Evolutionary conservation across 1,140 invertebrate genomes (phyloP).

Genomic region (Aleiodes sp.): DNA sequence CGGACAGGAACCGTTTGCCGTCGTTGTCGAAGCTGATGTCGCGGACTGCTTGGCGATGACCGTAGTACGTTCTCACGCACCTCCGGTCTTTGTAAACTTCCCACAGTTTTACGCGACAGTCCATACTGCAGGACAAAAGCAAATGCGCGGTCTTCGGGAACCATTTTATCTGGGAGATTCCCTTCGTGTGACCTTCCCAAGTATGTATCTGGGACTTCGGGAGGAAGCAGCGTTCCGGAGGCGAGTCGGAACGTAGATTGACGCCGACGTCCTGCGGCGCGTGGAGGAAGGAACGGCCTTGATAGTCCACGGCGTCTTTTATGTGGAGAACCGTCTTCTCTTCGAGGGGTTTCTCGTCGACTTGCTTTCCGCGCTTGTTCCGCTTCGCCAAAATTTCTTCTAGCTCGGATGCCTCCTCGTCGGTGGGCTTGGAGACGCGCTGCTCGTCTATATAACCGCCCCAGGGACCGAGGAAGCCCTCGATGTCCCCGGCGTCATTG

Average conservation of each 20-base stretch:
- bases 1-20: constrained; percentile 93
- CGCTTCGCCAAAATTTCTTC: constrained; percentile 95
- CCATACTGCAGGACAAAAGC: constrained; percentile 95
- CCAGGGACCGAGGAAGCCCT: constrained; percentile 97
- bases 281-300: constrained; percentile 94
- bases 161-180: constrained; percentile 95
- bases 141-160: constrained; percentile 96
- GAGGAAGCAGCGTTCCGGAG: constrained; percentile 95
- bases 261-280: constrained; percentile 95
- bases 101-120: constrained; percentile 97
- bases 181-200: constrained; percentile 97
- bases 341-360: constrained; percentile 92
- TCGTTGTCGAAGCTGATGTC: constrained; percentile 97
- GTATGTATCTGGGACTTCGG: constrained; percentile 97
- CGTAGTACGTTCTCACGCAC: constrained; percentile 95
- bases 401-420: constrained; percentile 91
- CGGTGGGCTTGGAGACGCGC: constrained; percentile 85
- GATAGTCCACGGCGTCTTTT: constrained; percentile 95
- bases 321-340: constrained; percentile 96
- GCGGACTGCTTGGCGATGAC: constrained; percentile 95
- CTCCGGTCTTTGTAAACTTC: constrained; percentile 96
- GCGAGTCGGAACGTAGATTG: constrained; percentile 89
- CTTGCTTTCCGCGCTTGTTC: constrained; percentile 82
- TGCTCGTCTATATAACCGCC: constrained; percentile 93
- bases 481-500: constrained; percentile 90